Conservation (phyloP, 92 coral and sea anemone species). For the Zoanthus sansibaricus region DNA sequence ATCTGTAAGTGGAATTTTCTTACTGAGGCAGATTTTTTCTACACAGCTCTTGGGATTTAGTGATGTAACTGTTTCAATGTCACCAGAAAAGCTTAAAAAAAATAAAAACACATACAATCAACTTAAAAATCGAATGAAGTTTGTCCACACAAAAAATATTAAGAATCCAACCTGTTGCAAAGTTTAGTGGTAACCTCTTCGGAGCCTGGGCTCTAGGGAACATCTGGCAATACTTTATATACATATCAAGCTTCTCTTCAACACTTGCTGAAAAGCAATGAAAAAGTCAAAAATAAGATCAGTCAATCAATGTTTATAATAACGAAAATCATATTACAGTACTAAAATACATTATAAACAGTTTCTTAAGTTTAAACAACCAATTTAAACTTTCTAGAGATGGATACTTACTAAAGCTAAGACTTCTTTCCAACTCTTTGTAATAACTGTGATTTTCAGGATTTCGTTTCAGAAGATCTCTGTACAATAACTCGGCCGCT, state of each 20-base stretch:
- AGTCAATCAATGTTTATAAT: neutral
- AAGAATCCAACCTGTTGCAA: slow-evolving; percentile 67
- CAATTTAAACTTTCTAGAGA: neutral
- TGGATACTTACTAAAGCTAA: slow-evolving; percentile 70
- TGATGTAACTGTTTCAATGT: too few relatives aligned
- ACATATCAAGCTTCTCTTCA: slow-evolving; percentile 77
- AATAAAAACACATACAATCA: too few relatives aligned
- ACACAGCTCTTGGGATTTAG: too few relatives aligned
- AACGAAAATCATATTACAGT: neutral
- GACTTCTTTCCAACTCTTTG: slow-evolving; percentile 72
- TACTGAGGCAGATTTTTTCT: too few relatives aligned
- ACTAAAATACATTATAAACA: too few relatives aligned
- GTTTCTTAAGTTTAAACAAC: too few relatives aligned
- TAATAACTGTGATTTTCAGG: slow-evolving; percentile 92
- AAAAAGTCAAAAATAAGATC: neutral
- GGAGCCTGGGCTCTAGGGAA: slow-evolving; percentile 93
- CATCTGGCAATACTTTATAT: slow-evolving; percentile 63
- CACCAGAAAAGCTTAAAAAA: too few relatives aligned
- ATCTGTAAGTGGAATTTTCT: too few relatives aligned
- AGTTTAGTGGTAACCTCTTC: slow-evolving; percentile 90
- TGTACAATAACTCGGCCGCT: slow-evolving; percentile 82
- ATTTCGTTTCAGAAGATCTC: slow-evolving; percentile 89
- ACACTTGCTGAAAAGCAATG: slow-evolving; percentile 59
- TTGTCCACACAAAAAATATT: neutral
- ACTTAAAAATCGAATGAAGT: too few relatives aligned